Conservation (phyloP, 2,113 vertebrate species). For the Neodontobutis hainanensis region DNA sequence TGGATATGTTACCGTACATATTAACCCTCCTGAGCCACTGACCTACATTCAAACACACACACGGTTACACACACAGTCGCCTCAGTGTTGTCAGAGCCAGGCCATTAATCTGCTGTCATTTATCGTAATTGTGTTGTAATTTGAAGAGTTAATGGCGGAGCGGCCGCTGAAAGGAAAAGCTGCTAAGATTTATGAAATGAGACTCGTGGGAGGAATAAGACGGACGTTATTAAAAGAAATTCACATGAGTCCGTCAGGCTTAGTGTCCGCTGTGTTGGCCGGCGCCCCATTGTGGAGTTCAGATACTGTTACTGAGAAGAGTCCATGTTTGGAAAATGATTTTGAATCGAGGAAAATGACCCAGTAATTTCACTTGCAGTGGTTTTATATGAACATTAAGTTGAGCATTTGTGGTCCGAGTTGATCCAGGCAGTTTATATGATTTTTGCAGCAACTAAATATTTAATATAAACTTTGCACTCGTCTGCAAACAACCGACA, state of each 20-base stretch:
- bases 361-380: neutral
- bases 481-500: too few species aligned
- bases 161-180: neutral
- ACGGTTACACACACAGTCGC: neutral
- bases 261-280: neutral
- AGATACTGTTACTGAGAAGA: neutral
- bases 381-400: too few species aligned
- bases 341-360: neutral
- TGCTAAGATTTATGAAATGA: neutral
- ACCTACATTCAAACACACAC: conserved; percentile 19
- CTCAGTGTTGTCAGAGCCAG: too few species aligned
- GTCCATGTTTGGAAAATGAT: neutral
- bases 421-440: too few species aligned
- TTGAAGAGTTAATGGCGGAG: neutral
- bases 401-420: too few species aligned
- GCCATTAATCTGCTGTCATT: neutral
- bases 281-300: conserved; percentile 2
- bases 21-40: conserved; percentile 20
- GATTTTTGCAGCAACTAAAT: too few species aligned
- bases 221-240: neutral
- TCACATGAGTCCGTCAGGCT: neutral
- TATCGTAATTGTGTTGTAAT: conserved; percentile 2
- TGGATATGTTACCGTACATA: neutral
- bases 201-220: neutral
- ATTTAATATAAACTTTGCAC: too few species aligned